phyloP scores from a whole-genome alignment of 2,888 invertebrate species.

The Tenthredo livida region DNA sequence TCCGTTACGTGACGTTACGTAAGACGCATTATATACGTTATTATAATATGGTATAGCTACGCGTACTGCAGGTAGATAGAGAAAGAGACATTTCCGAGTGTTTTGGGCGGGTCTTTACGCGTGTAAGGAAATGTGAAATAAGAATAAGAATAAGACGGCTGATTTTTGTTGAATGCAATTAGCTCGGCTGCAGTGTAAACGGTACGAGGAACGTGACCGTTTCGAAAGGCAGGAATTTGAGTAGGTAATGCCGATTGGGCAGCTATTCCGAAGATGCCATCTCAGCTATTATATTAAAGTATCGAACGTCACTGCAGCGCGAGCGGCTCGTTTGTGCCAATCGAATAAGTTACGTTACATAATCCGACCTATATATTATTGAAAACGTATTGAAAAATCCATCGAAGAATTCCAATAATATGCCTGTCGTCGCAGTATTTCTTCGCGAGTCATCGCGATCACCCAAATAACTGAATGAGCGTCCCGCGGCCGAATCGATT shows the following conservation, averaged over 20 bases:
- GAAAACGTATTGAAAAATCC: constrained; percentile 13
- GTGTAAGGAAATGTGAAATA: not conserved
- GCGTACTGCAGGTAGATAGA: too few species aligned
- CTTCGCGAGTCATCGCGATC: not conserved
- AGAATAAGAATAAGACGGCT: not conserved
- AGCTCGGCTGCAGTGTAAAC: not conserved
- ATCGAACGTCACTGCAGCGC: not conserved
- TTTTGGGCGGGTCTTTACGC: not conserved
- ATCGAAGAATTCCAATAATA: not conserved
- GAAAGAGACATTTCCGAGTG: not conserved
- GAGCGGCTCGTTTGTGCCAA: not conserved
- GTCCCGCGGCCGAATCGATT: not conserved
- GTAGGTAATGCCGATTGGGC: constrained; percentile 35
- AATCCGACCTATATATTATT: constrained; percentile 17
- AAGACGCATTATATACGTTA: not conserved
- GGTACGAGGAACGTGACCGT: not conserved
- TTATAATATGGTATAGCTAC: too few species aligned
- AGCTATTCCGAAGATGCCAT: constrained; percentile 39
- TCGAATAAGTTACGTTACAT: constrained; percentile 24
- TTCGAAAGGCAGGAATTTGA: constrained; percentile 26
- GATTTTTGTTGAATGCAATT: not conserved
- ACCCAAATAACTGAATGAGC: not conserved
- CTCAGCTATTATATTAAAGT: constrained; percentile 29
- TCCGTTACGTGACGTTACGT: constrained; percentile 34
- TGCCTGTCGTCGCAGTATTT: not conserved